Conservation (phyloP, 2,113 vertebrate species). For the Caloenas nicobarica region DNA sequence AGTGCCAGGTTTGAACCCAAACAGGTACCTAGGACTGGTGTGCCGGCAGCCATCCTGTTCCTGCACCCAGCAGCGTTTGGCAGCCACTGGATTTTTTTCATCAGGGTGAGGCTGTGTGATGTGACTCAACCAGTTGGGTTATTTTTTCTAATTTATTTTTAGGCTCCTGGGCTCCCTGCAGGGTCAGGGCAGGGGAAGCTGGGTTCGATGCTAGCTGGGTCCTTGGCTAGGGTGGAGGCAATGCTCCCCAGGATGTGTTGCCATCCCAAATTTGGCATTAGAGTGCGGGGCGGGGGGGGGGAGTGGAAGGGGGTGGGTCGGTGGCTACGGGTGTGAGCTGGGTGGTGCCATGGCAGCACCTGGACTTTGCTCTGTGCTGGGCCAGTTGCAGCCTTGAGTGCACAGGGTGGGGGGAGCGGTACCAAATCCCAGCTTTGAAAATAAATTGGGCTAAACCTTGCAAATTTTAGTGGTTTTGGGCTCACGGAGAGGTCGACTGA, state of each 20-base stretch:
- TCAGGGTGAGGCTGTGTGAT: background rate
- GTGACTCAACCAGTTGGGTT: fast-evolving
- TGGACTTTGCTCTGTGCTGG: background rate
- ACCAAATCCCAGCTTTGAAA: background rate
- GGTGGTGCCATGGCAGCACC: background rate
- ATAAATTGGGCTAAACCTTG: background rate
- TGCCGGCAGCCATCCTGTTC: background rate
- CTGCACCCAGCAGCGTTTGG: fast-evolving
- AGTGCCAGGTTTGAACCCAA: background rate
- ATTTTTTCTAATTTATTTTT: background rate
- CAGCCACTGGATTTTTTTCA: background rate
- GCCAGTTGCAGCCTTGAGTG: background rate
- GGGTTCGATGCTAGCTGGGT: fast-evolving
- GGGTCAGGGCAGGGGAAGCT: fast-evolving
- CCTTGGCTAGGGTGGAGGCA: too few relatives aligned
- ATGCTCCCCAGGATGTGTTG: fast-evolving
- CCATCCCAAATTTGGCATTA: background rate
- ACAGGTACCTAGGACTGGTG: background rate
- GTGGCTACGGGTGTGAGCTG: background rate
- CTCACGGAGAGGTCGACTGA: background rate
- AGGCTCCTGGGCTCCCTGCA: background rate
- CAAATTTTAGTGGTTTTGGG: background rate
- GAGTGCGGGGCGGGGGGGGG: background rate
- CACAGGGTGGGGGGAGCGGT: fast-evolving
- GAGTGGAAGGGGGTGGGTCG: too few relatives aligned